Base-by-base conservation (phyloP, 2,888 invertebrate species). In the Ptilodon capucinus region DNA sequence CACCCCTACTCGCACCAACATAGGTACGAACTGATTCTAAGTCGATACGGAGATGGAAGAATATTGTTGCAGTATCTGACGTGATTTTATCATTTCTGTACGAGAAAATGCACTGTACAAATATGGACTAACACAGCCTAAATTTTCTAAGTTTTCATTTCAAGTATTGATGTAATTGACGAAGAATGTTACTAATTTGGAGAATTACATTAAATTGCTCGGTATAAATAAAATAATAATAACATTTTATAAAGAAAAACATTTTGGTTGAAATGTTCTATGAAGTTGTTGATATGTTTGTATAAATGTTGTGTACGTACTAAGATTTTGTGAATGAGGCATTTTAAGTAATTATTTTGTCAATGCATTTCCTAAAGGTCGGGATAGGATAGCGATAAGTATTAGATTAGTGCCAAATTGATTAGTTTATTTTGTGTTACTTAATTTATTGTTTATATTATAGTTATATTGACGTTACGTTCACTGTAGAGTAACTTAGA, bases 361-460 rank as follows among this genome's bases (percentile, higher is more conserved):
- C 47, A 51, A 62, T 72, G 79, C 79, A 79, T 79, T 79, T 79
- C 59, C 49, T 45, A 54, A 66, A 65, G 71, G 60, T 56, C 63
- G 64, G 62, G 54, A 64, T 75, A 80, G 62, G 54, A 64, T 75
- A 80, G 63, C 13, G 44, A 36, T 62, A 66, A 79, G 77, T 79
- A 77, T 81, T 86, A 86, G 85, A 73, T 65, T 86, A 88, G 90
- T 90, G 90, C 90, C 89, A 89, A 90, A 86, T 74, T 71, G 58
- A 68, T 66, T 63, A 67, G 73, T 74, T 76, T 68, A 61, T 60
- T 14, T 73, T 77, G 76, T 78, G 81, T 87, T 86, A 85, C 83
- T 86, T 90, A 86, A 88, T 85, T 88, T 89, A 89, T 88, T 86
- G 59, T 65, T 74, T 83, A 71, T 64, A 61, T 63, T 56, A 46